Evolutionary conservation across 92 coral and sea anemone species (phyloP), one percentile per base, ranked within the genome.

Genomic region (Epizoanthus rinbou): DNA sequence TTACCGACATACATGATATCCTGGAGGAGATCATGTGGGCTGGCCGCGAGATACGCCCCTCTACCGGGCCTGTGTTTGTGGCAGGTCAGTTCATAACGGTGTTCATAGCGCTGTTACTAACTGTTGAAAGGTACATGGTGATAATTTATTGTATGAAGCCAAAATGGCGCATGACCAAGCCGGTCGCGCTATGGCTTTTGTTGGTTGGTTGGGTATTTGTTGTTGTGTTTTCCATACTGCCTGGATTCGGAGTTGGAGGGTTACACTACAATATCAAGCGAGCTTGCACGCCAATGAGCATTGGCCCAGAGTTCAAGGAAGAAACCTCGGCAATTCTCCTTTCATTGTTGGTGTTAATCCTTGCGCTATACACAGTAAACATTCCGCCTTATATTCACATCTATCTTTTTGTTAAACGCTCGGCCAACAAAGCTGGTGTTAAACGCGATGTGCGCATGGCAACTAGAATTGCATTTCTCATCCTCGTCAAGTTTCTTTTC

Each of bases 11-110:
- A 57, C 76, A 67, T 2, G 62, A 60, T 11, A 87, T 92, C 22
- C 74, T 92, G 28, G 96, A 92, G 70, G 96, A 92, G 59, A 67
- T 92, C 17, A 92, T 92, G 96, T 92, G 91, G 93, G 76, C 91
- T 0, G 96, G 96, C 2, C 88, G 85, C 50, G 85, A 92, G 65
- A 57, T 92, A 24, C 90, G 88, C n/a, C 96, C 96, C 19, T 75
- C 91, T 0, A 92, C 93, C 3, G 96, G 96, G 1, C 96, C 96
- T 19, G 85, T 92, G 62, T 92, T 92, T 58, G 85, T 92, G 58
- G 86, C 96, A 41, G 96, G 88, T 5, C 96, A 89, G 62, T 69
- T 89, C 67, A 87, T 89, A 47, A 89, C 96, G 6, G 93, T 87
- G 6, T 84, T 82, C 3, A 92, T 92, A 41, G 56, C 93, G 19